These are phyloP conservation scores for Orycteropus afer DNA, from an alignment of 2,113 vertebrate species.

Conservation along the genomic window DNA sequence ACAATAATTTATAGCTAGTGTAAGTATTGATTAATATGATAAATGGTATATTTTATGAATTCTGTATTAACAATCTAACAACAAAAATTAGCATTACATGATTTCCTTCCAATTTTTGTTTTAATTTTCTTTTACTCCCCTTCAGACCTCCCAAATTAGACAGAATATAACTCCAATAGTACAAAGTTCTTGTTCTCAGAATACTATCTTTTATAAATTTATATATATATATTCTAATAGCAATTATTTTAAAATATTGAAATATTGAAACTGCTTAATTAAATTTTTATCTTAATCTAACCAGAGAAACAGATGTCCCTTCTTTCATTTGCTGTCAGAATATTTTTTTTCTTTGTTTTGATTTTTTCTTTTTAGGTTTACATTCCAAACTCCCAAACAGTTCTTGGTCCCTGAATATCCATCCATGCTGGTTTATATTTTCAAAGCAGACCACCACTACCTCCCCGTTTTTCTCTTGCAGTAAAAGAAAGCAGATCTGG, in stretches of 20 bases:
- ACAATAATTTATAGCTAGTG: constrained; percentile 17
- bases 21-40: constrained; percentile 53
- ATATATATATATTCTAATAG: constrained; percentile 58
- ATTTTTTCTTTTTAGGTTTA: not conserved
- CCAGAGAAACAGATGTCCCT: constrained; percentile 44
- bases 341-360: constrained; percentile 80
- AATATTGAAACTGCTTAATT: constrained; percentile 64
- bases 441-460: constrained; percentile 36
- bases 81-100: constrained; percentile 68
- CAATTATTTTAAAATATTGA: constrained; percentile 56
- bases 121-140: constrained; percentile 28
- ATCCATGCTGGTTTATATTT: constrained; percentile 61
- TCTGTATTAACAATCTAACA: constrained; percentile 78
- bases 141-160: constrained; percentile 57
- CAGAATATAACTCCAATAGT: constrained; percentile 1
- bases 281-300: constrained; percentile 64
- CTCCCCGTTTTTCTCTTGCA: constrained; percentile 63
- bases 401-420: constrained; percentile 56
- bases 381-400: constrained; percentile 61
- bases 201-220: constrained; percentile 59
- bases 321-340: constrained; percentile 54
- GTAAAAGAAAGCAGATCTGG: constrained; percentile 75
- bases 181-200: constrained; percentile 59
- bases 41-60: constrained; percentile 68
- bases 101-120: constrained; percentile 70